Evolutionary conservation across 2,888 invertebrate species (phyloP).

Genomic region (Barypeithes pellucidus): DNA sequence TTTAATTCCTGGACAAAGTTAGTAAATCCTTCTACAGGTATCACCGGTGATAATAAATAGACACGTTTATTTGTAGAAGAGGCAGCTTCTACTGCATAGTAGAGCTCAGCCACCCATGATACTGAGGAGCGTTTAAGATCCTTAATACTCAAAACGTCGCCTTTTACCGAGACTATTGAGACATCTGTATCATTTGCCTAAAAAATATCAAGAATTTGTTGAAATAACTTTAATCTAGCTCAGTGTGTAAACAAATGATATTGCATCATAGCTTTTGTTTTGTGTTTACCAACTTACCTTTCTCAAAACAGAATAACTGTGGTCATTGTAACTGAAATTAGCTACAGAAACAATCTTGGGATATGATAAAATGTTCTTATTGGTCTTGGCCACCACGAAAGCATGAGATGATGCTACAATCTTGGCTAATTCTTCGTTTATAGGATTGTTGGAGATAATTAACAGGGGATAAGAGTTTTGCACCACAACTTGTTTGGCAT

Average conservation of each 20-base stretch:
- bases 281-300: slow-evolving; percentile 58
- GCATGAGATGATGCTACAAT: slow-evolving; percentile 62
- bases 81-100: slow-evolving; percentile 56
- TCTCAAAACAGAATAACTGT: slow-evolving; percentile 64
- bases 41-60: slow-evolving; percentile 62
- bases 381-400: slow-evolving; percentile 62
- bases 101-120: slow-evolving; percentile 64
- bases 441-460: slow-evolving; percentile 62
- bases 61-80: slow-evolving; percentile 57
- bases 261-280: too few relatives aligned
- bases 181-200: slow-evolving; percentile 56
- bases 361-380: slow-evolving; percentile 58
- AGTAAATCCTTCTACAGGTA: slow-evolving; percentile 66
- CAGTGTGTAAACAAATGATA: not conserved
- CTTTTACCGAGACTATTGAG: slow-evolving; percentile 61
- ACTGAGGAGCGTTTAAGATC: slow-evolving; percentile 63
- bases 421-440: slow-evolving; percentile 63
- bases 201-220: slow-evolving; percentile 44
- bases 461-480: slow-evolving; percentile 65
- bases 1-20: slow-evolving; percentile 64
- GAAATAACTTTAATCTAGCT: not conserved
- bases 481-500: slow-evolving; percentile 62
- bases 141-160: slow-evolving; percentile 64
- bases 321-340: slow-evolving; percentile 59
- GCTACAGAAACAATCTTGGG: slow-evolving; percentile 61